Evolutionary conservation across 2,113 vertebrate genomes (phyloP).

Genomic region (Mormoops blainvillei): DNA sequence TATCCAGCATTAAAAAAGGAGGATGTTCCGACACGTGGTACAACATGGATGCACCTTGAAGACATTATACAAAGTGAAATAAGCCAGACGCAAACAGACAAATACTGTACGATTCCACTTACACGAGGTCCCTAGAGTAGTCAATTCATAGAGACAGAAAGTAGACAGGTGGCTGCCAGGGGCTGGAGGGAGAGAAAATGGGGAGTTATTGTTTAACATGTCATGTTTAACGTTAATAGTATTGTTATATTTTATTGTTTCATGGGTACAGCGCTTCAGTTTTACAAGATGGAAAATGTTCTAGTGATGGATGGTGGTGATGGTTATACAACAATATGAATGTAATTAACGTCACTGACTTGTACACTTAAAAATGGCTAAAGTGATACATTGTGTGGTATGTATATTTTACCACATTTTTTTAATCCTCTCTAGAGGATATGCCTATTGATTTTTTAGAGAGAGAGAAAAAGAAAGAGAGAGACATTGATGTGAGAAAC

Average conservation of each 20-base stretch:
- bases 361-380: background rate
- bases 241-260: background rate
- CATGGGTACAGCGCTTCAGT: background rate
- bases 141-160: background rate
- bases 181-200: background rate
- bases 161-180: background rate
- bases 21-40: background rate
- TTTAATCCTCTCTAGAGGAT: too few relatives aligned
- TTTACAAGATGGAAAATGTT: background rate
- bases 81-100: background rate
- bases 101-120: background rate
- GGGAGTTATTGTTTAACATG: background rate
- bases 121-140: background rate
- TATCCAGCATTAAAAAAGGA: background rate
- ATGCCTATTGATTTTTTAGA: too few relatives aligned
- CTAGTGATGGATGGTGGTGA: background rate
- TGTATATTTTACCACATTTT: background rate
- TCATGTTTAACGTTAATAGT: background rate
- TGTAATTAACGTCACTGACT: background rate
- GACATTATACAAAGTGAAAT: background rate
- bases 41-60: background rate
- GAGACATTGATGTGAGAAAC: too few relatives aligned
- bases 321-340: background rate
- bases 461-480: too few relatives aligned
- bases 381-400: background rate